Evolutionary conservation across 2,888 invertebrate species (phyloP), one percentile per base, ranked within the genome.

Genomic region (Caenorhabditis sp.): DNA sequence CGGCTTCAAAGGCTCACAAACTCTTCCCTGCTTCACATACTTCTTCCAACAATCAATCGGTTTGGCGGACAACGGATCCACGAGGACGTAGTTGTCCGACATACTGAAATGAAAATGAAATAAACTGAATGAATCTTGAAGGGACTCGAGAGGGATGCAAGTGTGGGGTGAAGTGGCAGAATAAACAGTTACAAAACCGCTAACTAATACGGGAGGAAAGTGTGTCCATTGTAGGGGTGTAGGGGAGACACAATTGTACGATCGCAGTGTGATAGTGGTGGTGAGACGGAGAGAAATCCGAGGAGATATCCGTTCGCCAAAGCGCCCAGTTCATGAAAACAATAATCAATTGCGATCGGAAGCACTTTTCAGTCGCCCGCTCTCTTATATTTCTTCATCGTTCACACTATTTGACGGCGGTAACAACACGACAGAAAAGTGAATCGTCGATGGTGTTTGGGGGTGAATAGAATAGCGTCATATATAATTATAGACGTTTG

Each of bases 1-100:
- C 13, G 83, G 84, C 72, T 85, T 88, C 30, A 82, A 75, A 13
- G 88, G 87, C 56, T 88, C 87, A 48, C 80, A 83, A 32, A 87
- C 77, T 35, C 88, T 70, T 24, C 88, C 88, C 58, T 88, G 85
- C 11, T 85, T 81, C 74, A 83, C 72, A 71, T 87, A 88, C 61
- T 86, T 85, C 66, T 85, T 85, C 88, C 88, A 88, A 58, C 88
- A 83, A 15, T 88, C 88, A 52, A 88, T 84, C 17, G 88, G 88
- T 45, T 83, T 80, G 17, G 79, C 61, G 11, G 85, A 82, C 66
- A 87, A 71, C 26, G 88, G 87, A 78, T 88, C 88, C 35, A 87
- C 86, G 32, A 81, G 81, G 63, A 88, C 70, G 41, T 82, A 82
- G 70, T 80, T 82, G 76, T 82, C 82, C 78, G 75, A 62, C 75